phyloP scores from a whole-genome alignment of 1,140 invertebrate species.

The Tetragonula clypearis region DNA sequence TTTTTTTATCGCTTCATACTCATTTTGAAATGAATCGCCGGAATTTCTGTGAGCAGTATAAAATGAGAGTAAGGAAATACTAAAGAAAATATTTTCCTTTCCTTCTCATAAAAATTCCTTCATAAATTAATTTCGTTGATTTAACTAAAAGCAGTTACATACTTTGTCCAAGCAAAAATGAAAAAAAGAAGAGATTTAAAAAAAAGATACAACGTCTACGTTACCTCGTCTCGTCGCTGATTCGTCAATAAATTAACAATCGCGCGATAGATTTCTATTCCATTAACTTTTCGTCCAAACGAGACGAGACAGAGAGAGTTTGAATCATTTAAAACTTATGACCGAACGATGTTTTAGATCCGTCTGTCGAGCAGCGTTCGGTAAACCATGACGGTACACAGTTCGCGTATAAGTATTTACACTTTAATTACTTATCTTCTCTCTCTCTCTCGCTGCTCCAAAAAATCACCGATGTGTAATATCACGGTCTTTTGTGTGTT shows the following conservation, averaged over 20 bases:
- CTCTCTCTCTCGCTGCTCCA: constrained; percentile 61
- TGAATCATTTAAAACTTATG: neutral
- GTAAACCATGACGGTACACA: constrained; percentile 55
- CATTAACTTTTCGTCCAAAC: neutral
- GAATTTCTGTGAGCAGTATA: no score
- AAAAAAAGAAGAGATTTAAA: neutral
- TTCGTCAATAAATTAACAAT: neutral
- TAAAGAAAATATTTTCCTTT: no score
- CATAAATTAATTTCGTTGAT: no score
- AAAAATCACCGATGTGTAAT: constrained; percentile 74
- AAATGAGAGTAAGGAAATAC: no score
- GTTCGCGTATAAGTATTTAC: constrained; percentile 36
- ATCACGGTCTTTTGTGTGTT: constrained; percentile 25
- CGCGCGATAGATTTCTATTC: neutral
- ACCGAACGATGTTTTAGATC: neutral
- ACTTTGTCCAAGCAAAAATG: neutral
- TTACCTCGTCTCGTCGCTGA: neutral
- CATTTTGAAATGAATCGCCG: no score
- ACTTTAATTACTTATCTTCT: constrained; percentile 69
- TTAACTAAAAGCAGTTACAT: no score
- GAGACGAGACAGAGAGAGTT: neutral
- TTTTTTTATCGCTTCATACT: no score
- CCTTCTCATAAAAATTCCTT: no score
- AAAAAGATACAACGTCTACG: neutral
- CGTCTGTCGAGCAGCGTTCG: constrained; percentile 27